Conservation (phyloP, 35 echinoderm and acorn worm species). For the Patiria miniata region DNA sequence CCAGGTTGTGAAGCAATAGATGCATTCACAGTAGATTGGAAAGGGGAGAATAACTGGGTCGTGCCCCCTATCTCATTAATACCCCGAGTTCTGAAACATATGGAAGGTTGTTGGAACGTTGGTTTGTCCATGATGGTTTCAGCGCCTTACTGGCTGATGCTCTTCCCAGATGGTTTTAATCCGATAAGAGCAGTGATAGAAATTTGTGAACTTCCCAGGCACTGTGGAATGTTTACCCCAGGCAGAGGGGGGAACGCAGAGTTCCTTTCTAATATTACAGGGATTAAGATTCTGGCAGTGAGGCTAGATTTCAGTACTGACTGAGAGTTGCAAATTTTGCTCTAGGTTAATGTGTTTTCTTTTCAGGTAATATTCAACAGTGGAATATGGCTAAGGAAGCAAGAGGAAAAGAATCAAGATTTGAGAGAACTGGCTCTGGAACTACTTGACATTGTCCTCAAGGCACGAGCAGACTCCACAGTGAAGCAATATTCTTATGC, state of each 20-base stretch:
- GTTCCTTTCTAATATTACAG: slow-evolving; percentile 5
- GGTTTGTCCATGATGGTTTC: background rate
- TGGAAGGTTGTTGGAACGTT: background rate
- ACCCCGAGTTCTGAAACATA: too few relatives aligned
- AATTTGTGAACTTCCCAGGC: background rate
- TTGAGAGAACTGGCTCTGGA: background rate
- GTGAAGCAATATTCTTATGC: background rate
- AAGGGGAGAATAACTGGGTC: too few relatives aligned
- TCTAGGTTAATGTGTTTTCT: too few relatives aligned
- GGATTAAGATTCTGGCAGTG: slow-evolving; percentile 22
- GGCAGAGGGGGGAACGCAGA: slow-evolving; percentile 7
- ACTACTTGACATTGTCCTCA: background rate
- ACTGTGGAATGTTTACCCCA: background rate
- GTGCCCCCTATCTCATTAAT: too few relatives aligned
- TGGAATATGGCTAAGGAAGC: slow-evolving; percentile 10
- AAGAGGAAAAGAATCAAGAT: background rate
- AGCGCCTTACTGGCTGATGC: background rate
- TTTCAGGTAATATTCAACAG: slow-evolving; percentile 25
- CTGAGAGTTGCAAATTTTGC: too few relatives aligned
- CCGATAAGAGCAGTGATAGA: slow-evolving; percentile 6
- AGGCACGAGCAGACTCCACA: background rate
- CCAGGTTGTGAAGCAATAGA: too few relatives aligned
- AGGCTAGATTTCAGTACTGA: background rate
- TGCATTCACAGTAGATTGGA: slow-evolving; percentile 1
- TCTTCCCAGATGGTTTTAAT: slow-evolving; percentile 33